phyloP scores from a whole-genome alignment of 2,888 invertebrate species.

The Quadriops clusia region DNA sequence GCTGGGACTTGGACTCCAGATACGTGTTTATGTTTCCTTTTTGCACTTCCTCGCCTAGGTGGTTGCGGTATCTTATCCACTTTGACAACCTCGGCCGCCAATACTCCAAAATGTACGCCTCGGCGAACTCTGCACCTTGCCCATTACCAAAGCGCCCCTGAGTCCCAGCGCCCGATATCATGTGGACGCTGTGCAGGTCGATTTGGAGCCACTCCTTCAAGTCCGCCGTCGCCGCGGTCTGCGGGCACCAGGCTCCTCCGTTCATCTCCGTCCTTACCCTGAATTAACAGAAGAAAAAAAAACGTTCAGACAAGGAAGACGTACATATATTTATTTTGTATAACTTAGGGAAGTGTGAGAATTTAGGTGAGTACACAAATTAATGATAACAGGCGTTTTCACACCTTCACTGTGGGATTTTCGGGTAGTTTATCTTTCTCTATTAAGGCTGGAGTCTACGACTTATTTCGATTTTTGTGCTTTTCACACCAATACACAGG shows the following conservation, averaged over 20 bases:
- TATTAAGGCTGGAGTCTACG: no score
- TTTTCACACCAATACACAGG: no score
- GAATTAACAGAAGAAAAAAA: conserved; percentile 26
- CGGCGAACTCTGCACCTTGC: conserved; percentile 77
- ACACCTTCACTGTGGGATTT: no score
- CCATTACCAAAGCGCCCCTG: conserved; percentile 91
- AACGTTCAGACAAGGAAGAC: no score
- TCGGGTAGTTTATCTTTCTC: no score
- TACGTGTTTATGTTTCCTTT: conserved; percentile 82
- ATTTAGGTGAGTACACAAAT: no score
- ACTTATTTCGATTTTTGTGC: no score
- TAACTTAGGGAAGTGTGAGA: no score
- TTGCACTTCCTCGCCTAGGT: conserved; percentile 60
- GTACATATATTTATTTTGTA: no score
- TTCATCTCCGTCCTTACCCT: conserved; percentile 72
- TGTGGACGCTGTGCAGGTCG: conserved; percentile 64
- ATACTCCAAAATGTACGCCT: conserved; percentile 73
- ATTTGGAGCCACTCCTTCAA: conserved; percentile 70
- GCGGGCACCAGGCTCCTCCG: conserved; percentile 91
- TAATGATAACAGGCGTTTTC: no score
- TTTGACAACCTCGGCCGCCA: conserved; percentile 68
- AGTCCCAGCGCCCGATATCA: conserved; percentile 68
- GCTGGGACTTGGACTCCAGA: conserved; percentile 59
- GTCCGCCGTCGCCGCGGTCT: conserved; percentile 64
- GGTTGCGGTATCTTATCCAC: conserved; percentile 70